Evolutionary conservation across 2,888 invertebrate species (phyloP).

Genomic region (Chrysomela aeneicollis): DNA sequence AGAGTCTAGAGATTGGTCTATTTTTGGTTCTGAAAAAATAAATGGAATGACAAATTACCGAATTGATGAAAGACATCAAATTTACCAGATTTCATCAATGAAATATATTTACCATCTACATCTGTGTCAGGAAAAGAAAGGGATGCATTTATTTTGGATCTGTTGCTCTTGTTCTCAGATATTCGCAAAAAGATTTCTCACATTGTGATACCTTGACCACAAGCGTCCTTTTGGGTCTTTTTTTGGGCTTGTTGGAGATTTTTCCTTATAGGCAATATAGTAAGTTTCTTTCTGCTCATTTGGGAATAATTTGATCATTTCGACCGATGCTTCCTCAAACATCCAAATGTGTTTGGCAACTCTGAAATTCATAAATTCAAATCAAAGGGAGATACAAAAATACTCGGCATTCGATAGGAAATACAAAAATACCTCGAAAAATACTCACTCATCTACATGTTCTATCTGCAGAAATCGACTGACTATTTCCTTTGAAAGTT

Average conservation of each 20-base stretch:
- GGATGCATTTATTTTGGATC: neutral
- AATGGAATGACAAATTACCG: neutral
- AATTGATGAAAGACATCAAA: conserved; percentile 1
- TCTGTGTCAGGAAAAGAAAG: neutral
- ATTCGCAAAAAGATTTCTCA: neutral
- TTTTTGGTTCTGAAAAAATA: conserved; percentile 3
- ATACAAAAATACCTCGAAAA: too few relatives aligned
- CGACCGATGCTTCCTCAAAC: neutral
- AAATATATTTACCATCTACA: neutral
- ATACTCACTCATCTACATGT: conserved; percentile 1
- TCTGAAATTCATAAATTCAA: too few relatives aligned
- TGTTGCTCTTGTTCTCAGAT: neutral
- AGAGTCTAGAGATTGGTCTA: neutral
- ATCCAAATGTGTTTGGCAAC: neutral
- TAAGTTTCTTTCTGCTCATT: conserved; percentile 6
- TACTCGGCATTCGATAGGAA: too few relatives aligned
- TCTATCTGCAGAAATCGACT: conserved; percentile 1
- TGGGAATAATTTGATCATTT: conserved; percentile 5
- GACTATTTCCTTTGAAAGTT: neutral
- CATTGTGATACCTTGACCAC: conserved; percentile 8
- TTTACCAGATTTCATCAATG: too few relatives aligned
- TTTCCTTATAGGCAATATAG: conserved; percentile 4
- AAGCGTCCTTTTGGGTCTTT: neutral
- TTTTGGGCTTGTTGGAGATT: conserved; percentile 4
- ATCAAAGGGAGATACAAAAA: too few relatives aligned